Conservation (phyloP, 2,797 vertebrate genomes). For the Eulemur mongoz region DNA sequence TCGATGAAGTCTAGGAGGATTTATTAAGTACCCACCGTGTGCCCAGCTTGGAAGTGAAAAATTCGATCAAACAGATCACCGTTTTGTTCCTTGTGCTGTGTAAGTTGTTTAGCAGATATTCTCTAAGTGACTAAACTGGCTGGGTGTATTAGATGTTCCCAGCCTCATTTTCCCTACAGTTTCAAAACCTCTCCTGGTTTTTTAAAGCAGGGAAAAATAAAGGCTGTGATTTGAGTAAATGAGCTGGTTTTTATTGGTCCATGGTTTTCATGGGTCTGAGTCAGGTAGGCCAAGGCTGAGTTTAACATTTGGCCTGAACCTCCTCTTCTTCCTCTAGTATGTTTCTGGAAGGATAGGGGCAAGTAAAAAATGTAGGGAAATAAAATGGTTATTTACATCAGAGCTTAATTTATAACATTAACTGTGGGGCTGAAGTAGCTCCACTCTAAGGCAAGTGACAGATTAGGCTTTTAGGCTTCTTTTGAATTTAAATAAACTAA, state of each 20-base stretch:
- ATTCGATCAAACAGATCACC: neutral
- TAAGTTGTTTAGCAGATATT: neutral
- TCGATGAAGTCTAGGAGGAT: neutral
- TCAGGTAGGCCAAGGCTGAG: neutral
- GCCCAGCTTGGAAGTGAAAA: neutral
- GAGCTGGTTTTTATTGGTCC: neutral
- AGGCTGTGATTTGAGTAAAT: neutral
- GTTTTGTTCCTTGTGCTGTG: neutral
- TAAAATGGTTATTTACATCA: slow-evolving; percentile 31
- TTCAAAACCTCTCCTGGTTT: slow-evolving; percentile 5
- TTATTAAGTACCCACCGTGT: neutral
- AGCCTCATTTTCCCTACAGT: neutral
- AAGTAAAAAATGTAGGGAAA: neutral
- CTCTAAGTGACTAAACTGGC: neutral
- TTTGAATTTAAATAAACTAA: slow-evolving; percentile 67
- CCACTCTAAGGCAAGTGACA: slow-evolving; percentile 30
- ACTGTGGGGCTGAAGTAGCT: neutral
- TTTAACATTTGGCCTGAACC: neutral
- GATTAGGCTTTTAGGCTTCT: slow-evolving; percentile 52
- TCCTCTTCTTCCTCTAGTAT: neutral
- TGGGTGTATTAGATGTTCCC: neutral
- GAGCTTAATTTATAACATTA: slow-evolving; percentile 27
- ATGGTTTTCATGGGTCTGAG: neutral
- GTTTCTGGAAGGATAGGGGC: neutral
- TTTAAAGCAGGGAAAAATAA: neutral